phyloP scores from a whole-genome alignment of 2,888 invertebrate genomes.

The Rugalucina vietnamica region DNA sequence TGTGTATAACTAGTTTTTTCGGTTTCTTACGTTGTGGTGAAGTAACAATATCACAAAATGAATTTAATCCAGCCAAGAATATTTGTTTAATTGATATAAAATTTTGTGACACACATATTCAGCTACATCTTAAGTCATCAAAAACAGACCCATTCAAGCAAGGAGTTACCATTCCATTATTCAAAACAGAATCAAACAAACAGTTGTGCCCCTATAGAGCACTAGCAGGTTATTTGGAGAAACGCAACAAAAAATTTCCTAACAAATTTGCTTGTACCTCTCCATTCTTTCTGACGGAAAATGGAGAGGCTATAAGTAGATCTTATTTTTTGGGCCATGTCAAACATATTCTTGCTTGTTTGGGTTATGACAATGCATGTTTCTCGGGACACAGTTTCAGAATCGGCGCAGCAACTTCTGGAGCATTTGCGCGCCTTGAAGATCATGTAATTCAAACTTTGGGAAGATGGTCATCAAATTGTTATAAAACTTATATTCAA shows the following conservation, averaged over 20 bases:
- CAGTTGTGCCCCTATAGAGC: neutral
- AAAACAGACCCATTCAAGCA: neutral
- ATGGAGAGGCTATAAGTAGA: neutral
- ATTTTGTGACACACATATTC: neutral
- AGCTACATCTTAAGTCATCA: neutral
- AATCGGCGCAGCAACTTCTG: neutral
- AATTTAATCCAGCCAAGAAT: neutral
- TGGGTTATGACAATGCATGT: neutral
- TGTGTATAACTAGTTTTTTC: neutral
- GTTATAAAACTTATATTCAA: neutral
- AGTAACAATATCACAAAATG: neutral
- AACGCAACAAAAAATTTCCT: neutral
- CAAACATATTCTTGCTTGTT: neutral
- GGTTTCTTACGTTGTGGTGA: neutral
- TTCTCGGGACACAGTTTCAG: neutral
- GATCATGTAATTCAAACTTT: neutral
- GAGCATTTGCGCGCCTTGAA: neutral
- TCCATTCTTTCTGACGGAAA: neutral
- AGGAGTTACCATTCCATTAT: neutral
- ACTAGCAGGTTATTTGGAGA: neutral
- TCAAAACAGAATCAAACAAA: neutral
- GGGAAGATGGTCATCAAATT: neutral
- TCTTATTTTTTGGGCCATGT: neutral
- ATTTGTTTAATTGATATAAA: neutral
- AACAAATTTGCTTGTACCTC: neutral